Evolutionary conservation across 2,797 vertebrate species (phyloP).

Genomic region (Chanos chanos): DNA sequence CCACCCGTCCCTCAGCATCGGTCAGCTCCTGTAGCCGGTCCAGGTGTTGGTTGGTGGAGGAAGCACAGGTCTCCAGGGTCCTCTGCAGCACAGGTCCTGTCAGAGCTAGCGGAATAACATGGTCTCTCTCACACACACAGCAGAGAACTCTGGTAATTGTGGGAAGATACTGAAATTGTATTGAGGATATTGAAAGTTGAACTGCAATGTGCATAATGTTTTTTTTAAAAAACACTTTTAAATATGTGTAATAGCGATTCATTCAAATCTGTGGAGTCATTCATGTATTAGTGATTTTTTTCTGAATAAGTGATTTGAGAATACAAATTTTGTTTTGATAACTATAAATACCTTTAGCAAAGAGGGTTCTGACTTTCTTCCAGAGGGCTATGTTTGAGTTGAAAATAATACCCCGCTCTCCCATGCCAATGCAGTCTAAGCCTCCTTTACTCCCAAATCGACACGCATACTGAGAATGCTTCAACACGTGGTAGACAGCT

Average conservation of each 20-base stretch:
- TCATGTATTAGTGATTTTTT: too few relatives aligned
- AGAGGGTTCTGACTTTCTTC: slow-evolving; percentile 83
- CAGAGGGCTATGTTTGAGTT: slow-evolving; percentile 85
- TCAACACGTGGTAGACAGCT: slow-evolving; percentile 83
- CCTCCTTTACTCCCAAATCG: slow-evolving; percentile 87
- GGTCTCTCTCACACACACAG: slow-evolving; percentile 6
- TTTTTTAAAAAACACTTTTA: too few relatives aligned
- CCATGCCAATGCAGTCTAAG: slow-evolving; percentile 87
- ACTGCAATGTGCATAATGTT: too few relatives aligned
- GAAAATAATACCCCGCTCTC: slow-evolving; percentile 91
- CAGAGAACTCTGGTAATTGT: too few relatives aligned
- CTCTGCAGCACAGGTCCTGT: slow-evolving; percentile 82
- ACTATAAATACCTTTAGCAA: slow-evolving; percentile 80
- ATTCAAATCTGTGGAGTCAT: too few relatives aligned
- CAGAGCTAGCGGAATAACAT: slow-evolving; percentile 79
- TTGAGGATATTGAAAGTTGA: too few relatives aligned
- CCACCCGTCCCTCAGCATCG: slow-evolving; percentile 59
- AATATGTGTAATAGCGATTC: too few relatives aligned
- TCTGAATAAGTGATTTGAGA: too few relatives aligned
- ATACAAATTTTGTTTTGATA: background rate
- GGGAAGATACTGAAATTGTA: too few relatives aligned
- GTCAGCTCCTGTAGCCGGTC: slow-evolving; percentile 66
- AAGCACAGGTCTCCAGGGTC: slow-evolving; percentile 75
- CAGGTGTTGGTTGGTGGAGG: slow-evolving; percentile 78
- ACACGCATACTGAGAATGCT: slow-evolving; percentile 77